Evolutionary conservation across 2,113 vertebrate species (phyloP).

Genomic region (Salminus brasiliensis): DNA sequence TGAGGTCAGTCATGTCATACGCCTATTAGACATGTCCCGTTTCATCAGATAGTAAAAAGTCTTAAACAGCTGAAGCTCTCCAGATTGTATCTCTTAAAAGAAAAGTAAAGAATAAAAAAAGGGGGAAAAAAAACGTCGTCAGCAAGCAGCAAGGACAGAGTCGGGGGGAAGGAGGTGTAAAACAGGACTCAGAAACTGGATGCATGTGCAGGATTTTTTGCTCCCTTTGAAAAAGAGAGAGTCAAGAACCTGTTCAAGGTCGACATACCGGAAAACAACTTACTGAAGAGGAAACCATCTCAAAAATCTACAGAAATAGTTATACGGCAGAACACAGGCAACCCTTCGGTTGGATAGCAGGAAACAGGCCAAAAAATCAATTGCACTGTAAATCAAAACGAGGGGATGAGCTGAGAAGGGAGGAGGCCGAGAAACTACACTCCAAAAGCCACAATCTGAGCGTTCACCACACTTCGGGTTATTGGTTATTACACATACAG

Average conservation of each 20-base stretch:
- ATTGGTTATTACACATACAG: too few species aligned
- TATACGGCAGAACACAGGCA: not conserved
- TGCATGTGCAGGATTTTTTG: not conserved
- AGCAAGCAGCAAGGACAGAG: not conserved
- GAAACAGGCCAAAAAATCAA: not conserved
- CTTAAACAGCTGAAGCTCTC: not conserved
- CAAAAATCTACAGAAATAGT: not conserved
- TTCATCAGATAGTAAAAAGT: not conserved
- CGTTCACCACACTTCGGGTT: too few species aligned
- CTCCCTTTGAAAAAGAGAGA: not conserved
- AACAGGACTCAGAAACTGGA: not conserved
- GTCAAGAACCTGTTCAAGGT: not conserved
- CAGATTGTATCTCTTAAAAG: not conserved
- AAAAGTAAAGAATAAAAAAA: not conserved
- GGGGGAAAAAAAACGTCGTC: not conserved
- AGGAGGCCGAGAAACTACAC: not conserved
- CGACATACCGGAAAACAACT: not conserved
- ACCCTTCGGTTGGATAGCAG: not conserved
- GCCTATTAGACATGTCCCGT: too few species aligned
- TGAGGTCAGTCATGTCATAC: too few species aligned
- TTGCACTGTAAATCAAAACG: not conserved
- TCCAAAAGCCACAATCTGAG: too few species aligned
- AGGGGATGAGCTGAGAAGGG: not conserved
- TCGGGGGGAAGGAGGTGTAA: not conserved
- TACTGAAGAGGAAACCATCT: not conserved